Evolutionary conservation across 2,888 invertebrate genomes (phyloP), one percentile per base, ranked within the genome.

Genomic region (Disparrhopalites patrizii): DNA sequence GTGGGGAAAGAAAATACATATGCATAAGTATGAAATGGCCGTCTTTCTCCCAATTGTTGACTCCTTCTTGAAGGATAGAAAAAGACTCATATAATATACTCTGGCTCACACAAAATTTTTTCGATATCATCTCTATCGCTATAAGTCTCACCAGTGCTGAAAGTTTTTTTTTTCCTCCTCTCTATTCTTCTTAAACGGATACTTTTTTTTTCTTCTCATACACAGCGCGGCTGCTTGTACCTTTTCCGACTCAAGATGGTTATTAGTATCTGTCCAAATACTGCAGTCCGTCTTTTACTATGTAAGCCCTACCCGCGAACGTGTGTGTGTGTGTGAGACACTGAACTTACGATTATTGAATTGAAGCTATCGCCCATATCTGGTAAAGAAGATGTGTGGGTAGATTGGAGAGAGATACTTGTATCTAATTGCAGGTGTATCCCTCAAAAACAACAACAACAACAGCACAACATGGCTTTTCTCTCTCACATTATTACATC

Each of bases 31-130:
- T 8, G 10, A 47, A 18, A 47, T 10, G 23, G 18, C 15, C 55
- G 31, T 55, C 55, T 28, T 28, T 54, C n/a, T n/a, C n/a, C n/a
- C n/a, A n/a, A n/a, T n/a, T 27, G 55, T 33, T 55, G 55, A 55
- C 55, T 33, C 55, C 55, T 55, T 55, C 55, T 55, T 33, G 23
- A 31, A 20, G n/a, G n/a, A n/a, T n/a, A n/a, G n/a, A n/a, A n/a
- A 31, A 23, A 33, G 28, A 20, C 31, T 33, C 36, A 23, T 36
- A n/a, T n/a, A n/a, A n/a, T n/a, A n/a, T 33, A 30, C 30, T 15
- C 55, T 36, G 15, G 31, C 55, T 36, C 55, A 55, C 55, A 36
- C 33, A 33, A 55, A n/a, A n/a, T n/a, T n/a, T 55, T 54, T 47
- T 47, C 47, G 47, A 47, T 47, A 47, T 47, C 47, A 23, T 47